phyloP scores from a whole-genome alignment of 2,888 invertebrate genomes.

The Taphrorychus bicolor region DNA sequence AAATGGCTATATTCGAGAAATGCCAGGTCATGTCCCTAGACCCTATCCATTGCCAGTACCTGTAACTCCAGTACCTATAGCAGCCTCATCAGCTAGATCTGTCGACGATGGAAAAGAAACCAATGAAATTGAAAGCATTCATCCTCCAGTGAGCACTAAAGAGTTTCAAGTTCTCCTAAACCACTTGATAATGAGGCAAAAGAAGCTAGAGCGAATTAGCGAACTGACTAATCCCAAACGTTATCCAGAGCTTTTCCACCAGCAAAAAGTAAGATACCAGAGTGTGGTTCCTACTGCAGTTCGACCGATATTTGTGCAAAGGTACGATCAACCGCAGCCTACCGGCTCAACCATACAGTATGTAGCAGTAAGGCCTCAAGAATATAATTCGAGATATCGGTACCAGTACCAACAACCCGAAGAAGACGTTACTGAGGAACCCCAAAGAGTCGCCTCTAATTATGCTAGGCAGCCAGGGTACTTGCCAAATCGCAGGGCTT shows the following conservation, averaged over 20 bases:
- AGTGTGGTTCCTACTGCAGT: slow-evolving; percentile 31
- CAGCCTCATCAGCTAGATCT: slow-evolving; percentile 32
- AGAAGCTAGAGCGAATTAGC: slow-evolving; percentile 65
- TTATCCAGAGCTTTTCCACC: slow-evolving; percentile 28
- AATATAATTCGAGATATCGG: slow-evolving; percentile 4
- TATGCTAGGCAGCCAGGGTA: slow-evolving; percentile 39
- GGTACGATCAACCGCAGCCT: slow-evolving; percentile 12
- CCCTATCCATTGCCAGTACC: slow-evolving; percentile 45
- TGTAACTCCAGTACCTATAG: slow-evolving; percentile 44
- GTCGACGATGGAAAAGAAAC: slow-evolving; percentile 43
- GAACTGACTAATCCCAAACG: slow-evolving; percentile 50
- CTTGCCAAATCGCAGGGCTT: slow-evolving; percentile 53
- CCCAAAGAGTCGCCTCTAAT: slow-evolving; percentile 9
- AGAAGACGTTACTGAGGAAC: slow-evolving; percentile 43
- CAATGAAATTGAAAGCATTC: slow-evolving; percentile 67
- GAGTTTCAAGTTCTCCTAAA: slow-evolving; percentile 74
- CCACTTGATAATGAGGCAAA: slow-evolving; percentile 70
- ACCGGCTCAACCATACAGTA: slow-evolving; percentile 18
- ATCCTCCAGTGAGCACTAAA: slow-evolving; percentile 73
- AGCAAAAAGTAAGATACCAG: slow-evolving; percentile 33
- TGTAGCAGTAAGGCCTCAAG: slow-evolving; percentile 19
- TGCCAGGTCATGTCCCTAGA: slow-evolving; percentile 48
- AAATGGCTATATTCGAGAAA: slow-evolving; percentile 54
- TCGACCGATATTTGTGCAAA: slow-evolving; percentile 12
- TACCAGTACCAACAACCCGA: slow-evolving; percentile 38